Base-by-base conservation (phyloP, 2,888 invertebrate species). In the Stictocephala bisonia region DNA sequence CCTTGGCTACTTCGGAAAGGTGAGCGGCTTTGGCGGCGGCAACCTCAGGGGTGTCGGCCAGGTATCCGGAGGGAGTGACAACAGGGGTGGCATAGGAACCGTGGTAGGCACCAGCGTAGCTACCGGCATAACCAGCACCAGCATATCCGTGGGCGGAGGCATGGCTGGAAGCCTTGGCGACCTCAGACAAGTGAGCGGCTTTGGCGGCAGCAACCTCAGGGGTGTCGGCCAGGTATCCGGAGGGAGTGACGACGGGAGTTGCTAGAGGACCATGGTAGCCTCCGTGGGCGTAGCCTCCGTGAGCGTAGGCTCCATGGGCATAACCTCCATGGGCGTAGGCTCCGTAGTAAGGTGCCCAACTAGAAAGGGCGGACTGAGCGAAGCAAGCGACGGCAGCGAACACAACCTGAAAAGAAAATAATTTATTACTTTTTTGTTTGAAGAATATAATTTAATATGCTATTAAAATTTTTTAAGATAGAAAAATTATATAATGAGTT, bases 171-270 rank as follows among this genome's bases (percentile, higher is more conserved):
- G 77, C 77, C 53, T 78, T 79, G 73, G 79, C 79, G 64, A 79
- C 79, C 78, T 84, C 86, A 83, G 84, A 83, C 83, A 84, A 83
- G 77, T 84, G 79, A 31, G 81, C 79, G 56, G 80, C 80, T 68
- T 77, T 77, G 68, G 82, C 81, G 80, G 81, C 81, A 80, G 82
- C 80, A 76, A 82, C 82, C 78, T 81, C 81, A 78, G 81, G 81
- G 78, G 80, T 80, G 76, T 80, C 79, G 64, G 67, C 68, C 9
- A 68, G 70, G 40, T 70, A 68, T n/a, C 73, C 73, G 31, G 48
- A 50, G 27, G 56, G 70, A 13, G 58, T 71, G 18, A 73, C 73
- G 13, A 68, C 68, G 3, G 73, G 73, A 7, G 73, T 51, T 26
- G 73, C 73, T 20, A 66, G 66, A 50, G 72, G 72, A 74, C 80